phyloP scores from a whole-genome alignment of 2,888 invertebrate species.

The Drosophila setosimentum region DNA sequence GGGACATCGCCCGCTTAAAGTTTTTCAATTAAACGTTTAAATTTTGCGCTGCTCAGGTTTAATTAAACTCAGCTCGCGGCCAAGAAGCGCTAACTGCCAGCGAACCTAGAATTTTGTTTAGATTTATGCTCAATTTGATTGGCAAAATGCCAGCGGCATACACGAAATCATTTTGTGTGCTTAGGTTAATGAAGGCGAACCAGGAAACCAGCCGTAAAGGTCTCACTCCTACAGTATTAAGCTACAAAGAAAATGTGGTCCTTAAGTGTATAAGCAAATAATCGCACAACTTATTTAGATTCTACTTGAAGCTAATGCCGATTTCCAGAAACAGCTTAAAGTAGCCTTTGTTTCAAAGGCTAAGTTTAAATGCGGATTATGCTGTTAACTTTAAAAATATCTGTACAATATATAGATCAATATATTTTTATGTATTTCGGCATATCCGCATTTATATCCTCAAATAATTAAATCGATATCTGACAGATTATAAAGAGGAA shows the following conservation, averaged over 20 bases:
- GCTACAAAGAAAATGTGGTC: constrained; percentile 21
- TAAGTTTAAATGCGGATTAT: neutral
- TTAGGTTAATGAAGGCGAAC: constrained; percentile 49
- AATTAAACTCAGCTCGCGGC: constrained; percentile 61
- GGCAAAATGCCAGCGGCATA: constrained; percentile 60
- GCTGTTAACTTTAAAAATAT: neutral
- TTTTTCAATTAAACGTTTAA: constrained; percentile 76
- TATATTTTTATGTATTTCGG: neutral
- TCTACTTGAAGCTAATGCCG: constrained; percentile 5
- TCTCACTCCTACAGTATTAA: constrained; percentile 20
- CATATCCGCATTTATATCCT: neutral
- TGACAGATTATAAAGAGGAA: neutral
- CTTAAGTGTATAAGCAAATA: constrained; percentile 13
- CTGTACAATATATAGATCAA: neutral
- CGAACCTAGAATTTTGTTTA: constrained; percentile 59
- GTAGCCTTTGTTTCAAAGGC: neutral
- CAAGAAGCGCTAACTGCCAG: constrained; percentile 29
- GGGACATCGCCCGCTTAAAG: constrained; percentile 65
- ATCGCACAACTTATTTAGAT: constrained; percentile 37
- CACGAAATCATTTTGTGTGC: constrained; percentile 56
- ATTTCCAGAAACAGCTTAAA: neutral
- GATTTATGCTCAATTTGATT: constrained; percentile 79
- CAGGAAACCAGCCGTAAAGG: constrained; percentile 19
- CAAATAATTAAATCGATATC: neutral
- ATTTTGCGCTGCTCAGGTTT: constrained; percentile 60